Conservation (phyloP, 2,888 invertebrate genomes). For the Torymus aiolomorphi region DNA sequence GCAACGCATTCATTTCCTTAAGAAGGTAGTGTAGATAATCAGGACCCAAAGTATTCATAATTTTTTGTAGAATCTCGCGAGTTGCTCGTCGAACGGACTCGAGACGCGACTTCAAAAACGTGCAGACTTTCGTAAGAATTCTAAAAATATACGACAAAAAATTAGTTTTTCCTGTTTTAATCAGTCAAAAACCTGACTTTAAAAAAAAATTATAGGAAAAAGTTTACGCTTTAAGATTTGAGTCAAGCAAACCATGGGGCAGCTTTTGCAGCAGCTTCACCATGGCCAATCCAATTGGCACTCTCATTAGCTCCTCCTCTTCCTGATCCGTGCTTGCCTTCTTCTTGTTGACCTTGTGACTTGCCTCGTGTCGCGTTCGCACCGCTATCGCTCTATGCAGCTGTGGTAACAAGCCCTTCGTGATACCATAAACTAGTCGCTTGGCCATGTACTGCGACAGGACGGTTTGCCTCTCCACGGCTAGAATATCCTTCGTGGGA, state of each 20-base stretch:
- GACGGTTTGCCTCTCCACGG: slow-evolving; percentile 76
- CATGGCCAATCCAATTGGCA: slow-evolving; percentile 94
- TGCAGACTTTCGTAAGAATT: slow-evolving; percentile 91
- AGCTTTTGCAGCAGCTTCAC: slow-evolving; percentile 93
- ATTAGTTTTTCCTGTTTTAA: too few relatives aligned
- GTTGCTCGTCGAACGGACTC: slow-evolving; percentile 91
- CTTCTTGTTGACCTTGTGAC: slow-evolving; percentile 87
- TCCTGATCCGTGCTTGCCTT: slow-evolving; percentile 85
- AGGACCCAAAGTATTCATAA: slow-evolving; percentile 90
- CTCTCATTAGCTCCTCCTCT: slow-evolving; percentile 91
- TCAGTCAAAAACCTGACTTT: too few relatives aligned
- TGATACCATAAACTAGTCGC: slow-evolving; percentile 84
- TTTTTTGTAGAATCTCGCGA: slow-evolving; percentile 93
- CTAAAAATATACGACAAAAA: slow-evolving; percentile 74
- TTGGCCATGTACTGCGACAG: slow-evolving; percentile 85
- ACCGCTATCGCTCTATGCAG: slow-evolving; percentile 85
- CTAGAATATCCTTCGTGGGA: slow-evolving; percentile 58
- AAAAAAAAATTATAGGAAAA: not conserved
- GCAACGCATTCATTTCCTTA: slow-evolving; percentile 86
- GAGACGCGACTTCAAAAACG: slow-evolving; percentile 91
- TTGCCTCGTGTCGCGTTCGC: slow-evolving; percentile 84
- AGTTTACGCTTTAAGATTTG: slow-evolving; percentile 88
- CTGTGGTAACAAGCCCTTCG: slow-evolving; percentile 86
- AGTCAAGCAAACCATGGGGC: slow-evolving; percentile 85
- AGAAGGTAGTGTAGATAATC: slow-evolving; percentile 86